Percentiles rank a stretch among this genome's conserved stretches.
These are phyloP conservation scores for Crocidura indochinensis DNA, from an alignment of 2,797 vertebrate genomes.

Conservation along the genomic window DNA sequence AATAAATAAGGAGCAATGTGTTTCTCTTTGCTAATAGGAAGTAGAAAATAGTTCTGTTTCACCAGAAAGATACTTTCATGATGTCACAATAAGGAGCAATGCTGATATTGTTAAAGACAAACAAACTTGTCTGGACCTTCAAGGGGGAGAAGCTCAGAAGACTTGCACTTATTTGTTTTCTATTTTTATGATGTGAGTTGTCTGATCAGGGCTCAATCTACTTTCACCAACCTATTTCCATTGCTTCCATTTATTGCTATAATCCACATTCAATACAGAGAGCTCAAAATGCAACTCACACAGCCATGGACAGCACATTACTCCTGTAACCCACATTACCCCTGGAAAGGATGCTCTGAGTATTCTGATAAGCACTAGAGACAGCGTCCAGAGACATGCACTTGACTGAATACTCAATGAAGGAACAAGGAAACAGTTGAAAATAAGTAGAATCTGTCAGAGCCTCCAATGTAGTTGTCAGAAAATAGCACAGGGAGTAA, in stretches of 20 bases:
- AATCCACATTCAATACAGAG: fast-evolving
- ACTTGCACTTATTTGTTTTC: no score
- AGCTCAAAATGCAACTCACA: no score
- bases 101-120: no score
- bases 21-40: background rate
- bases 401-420: background rate
- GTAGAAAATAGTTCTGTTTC: background rate
- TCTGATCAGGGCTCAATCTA: background rate
- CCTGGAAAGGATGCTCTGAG: no score
- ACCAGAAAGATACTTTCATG: background rate
- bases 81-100: background rate
- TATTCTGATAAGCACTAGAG: no score
- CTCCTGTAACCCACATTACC: background rate
- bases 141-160: no score
- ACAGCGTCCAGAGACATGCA: background rate
- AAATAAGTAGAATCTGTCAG: background rate
- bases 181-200: background rate
- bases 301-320: background rate
- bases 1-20: background rate
- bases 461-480: background rate
- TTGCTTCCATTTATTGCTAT: fast-evolving
- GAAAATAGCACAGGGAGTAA: no score
- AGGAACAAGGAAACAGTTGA: background rate
- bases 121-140: no score
- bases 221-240: no score